These are phyloP conservation scores for Agrotis exclamationis DNA, from an alignment of 2,888 invertebrate species.

Conservation along the genomic window DNA sequence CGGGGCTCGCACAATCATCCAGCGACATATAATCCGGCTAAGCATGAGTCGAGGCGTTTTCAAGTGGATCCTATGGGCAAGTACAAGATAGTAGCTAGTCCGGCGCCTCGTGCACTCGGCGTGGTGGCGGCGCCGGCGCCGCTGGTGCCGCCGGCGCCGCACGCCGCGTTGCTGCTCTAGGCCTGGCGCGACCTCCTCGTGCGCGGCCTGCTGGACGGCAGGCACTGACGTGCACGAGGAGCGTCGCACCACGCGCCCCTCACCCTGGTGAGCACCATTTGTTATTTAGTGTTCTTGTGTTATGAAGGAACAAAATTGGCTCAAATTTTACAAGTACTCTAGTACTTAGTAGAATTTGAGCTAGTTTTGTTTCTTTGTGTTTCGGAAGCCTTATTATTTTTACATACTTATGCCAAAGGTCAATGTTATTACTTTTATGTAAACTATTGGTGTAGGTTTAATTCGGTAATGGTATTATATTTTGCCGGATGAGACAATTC, in stretches of 20 bases:
- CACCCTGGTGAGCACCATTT: constrained; percentile 29
- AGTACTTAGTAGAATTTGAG: constrained; percentile 40
- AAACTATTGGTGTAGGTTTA: constrained; percentile 52
- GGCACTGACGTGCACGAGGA: constrained; percentile 83
- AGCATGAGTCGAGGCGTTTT: constrained; percentile 87
- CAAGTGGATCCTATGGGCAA: constrained; percentile 89
- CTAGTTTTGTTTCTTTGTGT: constrained; percentile 58
- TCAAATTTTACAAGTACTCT: constrained; percentile 26
- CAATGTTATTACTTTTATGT: constrained; percentile 61
- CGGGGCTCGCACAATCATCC: constrained; percentile 88
- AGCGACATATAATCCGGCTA: constrained; percentile 85
- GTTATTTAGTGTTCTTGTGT: constrained; percentile 45
- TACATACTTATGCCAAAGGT: constrained; percentile 67
- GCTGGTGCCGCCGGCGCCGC: constrained; percentile 80
- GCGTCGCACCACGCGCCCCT: constrained; percentile 76
- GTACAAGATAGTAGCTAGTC: constrained; percentile 86
- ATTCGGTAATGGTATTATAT: constrained; percentile 49
- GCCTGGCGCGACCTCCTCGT: constrained; percentile 91
- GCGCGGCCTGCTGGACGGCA: constrained; percentile 84
- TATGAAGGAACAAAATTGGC: constrained; percentile 55
- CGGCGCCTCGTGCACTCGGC: constrained; percentile 70
- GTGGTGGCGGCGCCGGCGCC: constrained; percentile 71
- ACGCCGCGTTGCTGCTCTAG: constrained; percentile 86
- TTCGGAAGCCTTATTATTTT: constrained; percentile 69
- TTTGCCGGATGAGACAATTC: constrained; percentile 42